phyloP scores from a whole-genome alignment of 2,888 invertebrate genomes.

The Liodrosophila aerea region DNA sequence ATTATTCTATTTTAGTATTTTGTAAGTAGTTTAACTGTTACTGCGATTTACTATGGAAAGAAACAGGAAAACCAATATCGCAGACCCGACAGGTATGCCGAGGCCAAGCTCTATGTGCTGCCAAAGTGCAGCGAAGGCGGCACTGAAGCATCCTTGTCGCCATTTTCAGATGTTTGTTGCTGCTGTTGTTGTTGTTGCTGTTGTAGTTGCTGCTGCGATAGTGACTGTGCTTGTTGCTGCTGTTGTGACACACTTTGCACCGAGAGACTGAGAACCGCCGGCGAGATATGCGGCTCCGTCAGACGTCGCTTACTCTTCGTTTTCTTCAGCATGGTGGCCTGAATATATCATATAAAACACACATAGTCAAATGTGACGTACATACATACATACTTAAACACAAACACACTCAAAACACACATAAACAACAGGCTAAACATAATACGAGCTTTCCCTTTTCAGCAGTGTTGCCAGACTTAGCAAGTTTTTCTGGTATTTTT shows the following conservation, averaged over 20 bases:
- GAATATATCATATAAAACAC: slow-evolving; percentile 80
- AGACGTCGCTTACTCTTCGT: slow-evolving; percentile 98
- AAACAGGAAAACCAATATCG: slow-evolving; percentile 83
- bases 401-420: slow-evolving; percentile 24
- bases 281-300: slow-evolving; percentile 90
- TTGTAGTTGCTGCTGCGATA: slow-evolving; percentile 14
- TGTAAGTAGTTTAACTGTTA: not conserved
- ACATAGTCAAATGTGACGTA: slow-evolving; percentile 66
- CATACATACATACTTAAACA: slow-evolving; percentile 39
- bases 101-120: slow-evolving; percentile 79
- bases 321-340: slow-evolving; percentile 99
- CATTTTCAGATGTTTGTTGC: slow-evolving; percentile 83
- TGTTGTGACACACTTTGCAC: slow-evolving; percentile 55
- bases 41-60: slow-evolving; percentile 61
- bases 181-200: slow-evolving; percentile 47
- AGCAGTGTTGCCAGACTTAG: too few relatives aligned
- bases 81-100: slow-evolving; percentile 82
- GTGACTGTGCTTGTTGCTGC: slow-evolving; percentile 39
- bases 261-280: slow-evolving; percentile 79
- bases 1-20: not conserved
- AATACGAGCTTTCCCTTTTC: too few relatives aligned
- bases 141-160: slow-evolving; percentile 81
- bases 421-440: slow-evolving; percentile 28
- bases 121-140: slow-evolving; percentile 49
- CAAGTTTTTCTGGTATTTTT: too few relatives aligned